Evolutionary conservation across 2,113 vertebrate genomes (phyloP), one percentile per base, ranked within the genome.

Genomic region (Lophochroa leadbeateri): DNA sequence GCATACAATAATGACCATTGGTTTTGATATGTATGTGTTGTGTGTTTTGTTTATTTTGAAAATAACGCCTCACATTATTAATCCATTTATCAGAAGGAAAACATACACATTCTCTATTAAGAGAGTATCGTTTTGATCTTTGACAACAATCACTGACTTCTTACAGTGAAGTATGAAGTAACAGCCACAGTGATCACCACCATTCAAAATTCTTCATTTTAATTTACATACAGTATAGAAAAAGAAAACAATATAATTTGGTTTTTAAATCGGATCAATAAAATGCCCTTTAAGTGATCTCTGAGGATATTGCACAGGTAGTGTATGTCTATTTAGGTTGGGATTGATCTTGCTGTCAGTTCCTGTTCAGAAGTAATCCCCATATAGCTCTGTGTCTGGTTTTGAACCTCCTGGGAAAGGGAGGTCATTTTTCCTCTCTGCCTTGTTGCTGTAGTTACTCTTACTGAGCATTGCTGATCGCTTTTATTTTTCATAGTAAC

Each of bases 111-210:
- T 90, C 35, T 92, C 55, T 92, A 52, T 84, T 91, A 93, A 86
- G 65, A 69, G 64, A 77, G 28, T 76, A 87, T 46, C 9, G 88
- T 91, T 93, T 93, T 96, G 80, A 71, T 97, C 80, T 92, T 83
- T 95, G 79, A 94, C 94, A 95, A 79, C 77, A 81, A 76, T 86
- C 29, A 80, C 55, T 92, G 50, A 86, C 76, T 78, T 97, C 95
- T 90, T 91, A 81, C n/a, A 82, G 47, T 44, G 28, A 68, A 88
- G 52, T 90, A 60, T 82, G 89, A 93, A 96, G 68, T 71, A 72
- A 65, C 68, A 84, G 58, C 47, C 65, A 89, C 86, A 75, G 53
- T 64, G 68, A 95, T 94, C 96, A 91, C 18, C 58, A 55, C 23
- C 24, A 35, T 64, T 68, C 37, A 82, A 86, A 74, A 53, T 93